Base-by-base conservation (phyloP, 2,113 vertebrate genomes). In the Macroglossus sobrinus region DNA sequence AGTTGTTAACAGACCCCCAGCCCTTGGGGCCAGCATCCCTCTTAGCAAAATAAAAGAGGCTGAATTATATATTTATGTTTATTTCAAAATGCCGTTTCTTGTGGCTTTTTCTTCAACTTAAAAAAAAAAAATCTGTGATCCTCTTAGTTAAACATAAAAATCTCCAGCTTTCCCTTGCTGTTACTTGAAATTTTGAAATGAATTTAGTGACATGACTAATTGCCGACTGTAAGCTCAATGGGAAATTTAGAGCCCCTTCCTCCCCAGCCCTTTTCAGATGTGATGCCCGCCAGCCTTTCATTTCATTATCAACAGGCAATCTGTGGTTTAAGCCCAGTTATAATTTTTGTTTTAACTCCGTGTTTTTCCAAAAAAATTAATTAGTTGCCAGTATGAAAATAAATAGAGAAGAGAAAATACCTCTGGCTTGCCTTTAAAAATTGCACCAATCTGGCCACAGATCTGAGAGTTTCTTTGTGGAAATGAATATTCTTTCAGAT, bases 341-440 rank as follows among this genome's bases (percentile, higher is more conserved):
- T 1, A n/a, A 12, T n/a, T 63, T 63, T 64, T 72, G 84, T 89
- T 93, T 88, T 14, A 72, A 74, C 35, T 78, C 74, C 35, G 7
- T 40, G 4, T 82, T 96, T 92, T 59, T 9, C 57, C 16, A 50
- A 84, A 72, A 92, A 72, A 75, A 57, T 38, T 95, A 89, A 68
- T 71, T 84, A 43, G 4, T 88, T 91, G 22, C 40, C 33, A 50
- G 33, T 55, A 71, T 55, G 80, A 84, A 95, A 87, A 80, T 64
- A 57, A 80, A 15, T 53, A 66, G 66, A 76, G 9, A 68, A 50
- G 35, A 26, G 28, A 82, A 5, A 91, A 11, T 66, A 89, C 82
- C 16, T 82, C 28, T 63, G n/a, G 14, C 14, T 96, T 92, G 59
- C n/a, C n/a, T 94, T 89, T 81, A 94, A 91, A 82, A 64, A 30